Conservation (phyloP, 2,888 invertebrate species). For the Drosophila eohydei region DNA sequence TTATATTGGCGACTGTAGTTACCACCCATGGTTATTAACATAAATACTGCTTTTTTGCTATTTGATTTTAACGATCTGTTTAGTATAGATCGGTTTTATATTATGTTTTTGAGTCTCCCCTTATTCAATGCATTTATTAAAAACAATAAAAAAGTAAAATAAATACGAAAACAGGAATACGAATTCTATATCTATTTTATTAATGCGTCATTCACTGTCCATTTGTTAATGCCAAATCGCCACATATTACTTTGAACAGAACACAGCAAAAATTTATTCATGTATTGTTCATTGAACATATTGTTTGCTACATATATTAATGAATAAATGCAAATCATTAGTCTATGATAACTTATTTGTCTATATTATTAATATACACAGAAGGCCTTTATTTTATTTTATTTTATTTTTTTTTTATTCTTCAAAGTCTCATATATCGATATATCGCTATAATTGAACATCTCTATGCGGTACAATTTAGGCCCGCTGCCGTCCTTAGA, state of each 20-base stretch:
- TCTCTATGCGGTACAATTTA: not conserved
- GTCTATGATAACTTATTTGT: not conserved
- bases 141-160: no score
- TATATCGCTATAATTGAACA: not conserved
- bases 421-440: not conserved
- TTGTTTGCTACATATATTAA: not conserved
- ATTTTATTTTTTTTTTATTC: no score
- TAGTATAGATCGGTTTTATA: no score
- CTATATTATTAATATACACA: not conserved
- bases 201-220: not conserved
- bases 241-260: not conserved
- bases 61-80: no score
- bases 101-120: no score
- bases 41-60: no score
- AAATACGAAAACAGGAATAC: not conserved
- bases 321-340: not conserved
- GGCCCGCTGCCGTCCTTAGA: conserved; percentile 53
- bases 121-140: no score
- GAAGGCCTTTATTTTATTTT: not conserved
- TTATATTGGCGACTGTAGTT: no score
- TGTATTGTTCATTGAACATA: not conserved
- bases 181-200: not conserved
- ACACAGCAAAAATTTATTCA: not conserved
- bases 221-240: not conserved
- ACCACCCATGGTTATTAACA: no score